Percentiles rank a stretch among this genome's conserved stretches.
phyloP scores from a whole-genome alignment of 2,888 invertebrate genomes.

The Steinernema scapterisci region DNA sequence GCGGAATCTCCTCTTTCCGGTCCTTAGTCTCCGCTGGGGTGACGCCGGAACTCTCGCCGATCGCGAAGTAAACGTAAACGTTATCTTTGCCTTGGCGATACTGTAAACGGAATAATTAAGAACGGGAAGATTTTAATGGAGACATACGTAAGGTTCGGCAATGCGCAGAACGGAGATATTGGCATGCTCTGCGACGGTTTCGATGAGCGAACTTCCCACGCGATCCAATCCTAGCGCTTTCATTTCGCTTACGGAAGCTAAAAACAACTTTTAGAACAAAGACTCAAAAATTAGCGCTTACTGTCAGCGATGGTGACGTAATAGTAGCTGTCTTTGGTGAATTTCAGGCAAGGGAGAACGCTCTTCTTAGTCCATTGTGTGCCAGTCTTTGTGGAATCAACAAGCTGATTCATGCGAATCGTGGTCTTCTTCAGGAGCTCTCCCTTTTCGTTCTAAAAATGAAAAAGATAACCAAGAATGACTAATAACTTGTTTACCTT shows the following conservation, averaged over 20 bases:
- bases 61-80: constrained; percentile 39
- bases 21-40: constrained; percentile 38
- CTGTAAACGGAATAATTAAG: constrained; percentile 18
- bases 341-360: constrained; percentile 37
- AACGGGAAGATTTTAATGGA: neutral
- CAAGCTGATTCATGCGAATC: constrained; percentile 36
- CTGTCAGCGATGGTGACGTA: constrained; percentile 36
- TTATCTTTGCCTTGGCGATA: constrained; percentile 35
- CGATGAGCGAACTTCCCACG: constrained; percentile 39
- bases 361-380: constrained; percentile 37
- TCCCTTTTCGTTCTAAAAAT: constrained; percentile 33
- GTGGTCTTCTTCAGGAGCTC: constrained; percentile 33
- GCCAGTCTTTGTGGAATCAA: constrained; percentile 36
- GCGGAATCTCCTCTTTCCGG: constrained; percentile 19
- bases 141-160: constrained; percentile 37
- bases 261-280: neutral
- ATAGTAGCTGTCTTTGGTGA: constrained; percentile 36
- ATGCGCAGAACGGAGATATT: constrained; percentile 42
- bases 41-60: constrained; percentile 37
- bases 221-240: constrained; percentile 38
- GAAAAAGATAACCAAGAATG: too few relatives aligned
- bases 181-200: constrained; percentile 37
- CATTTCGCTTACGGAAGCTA: constrained; percentile 18
- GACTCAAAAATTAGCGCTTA: neutral
- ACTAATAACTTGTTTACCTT: constrained; percentile 31